Base-by-base conservation (phyloP, 2,888 invertebrate genomes). In the Brachypalpus laphriformis region DNA sequence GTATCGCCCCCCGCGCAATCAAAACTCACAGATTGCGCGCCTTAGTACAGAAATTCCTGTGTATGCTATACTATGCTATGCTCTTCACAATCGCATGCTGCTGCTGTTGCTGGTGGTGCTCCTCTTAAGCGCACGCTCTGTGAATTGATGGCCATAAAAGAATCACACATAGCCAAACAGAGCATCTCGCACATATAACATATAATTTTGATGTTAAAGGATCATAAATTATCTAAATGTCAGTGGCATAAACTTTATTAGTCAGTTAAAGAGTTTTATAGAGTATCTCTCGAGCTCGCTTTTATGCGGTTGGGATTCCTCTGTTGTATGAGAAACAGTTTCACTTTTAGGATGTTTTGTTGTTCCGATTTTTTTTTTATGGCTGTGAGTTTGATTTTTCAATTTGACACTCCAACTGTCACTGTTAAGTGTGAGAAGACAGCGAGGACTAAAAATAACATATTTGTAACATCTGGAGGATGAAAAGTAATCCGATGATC, bases 171-270 rank as follows among this genome's bases (percentile, higher is more conserved):
- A 80, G 61, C 82, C 57, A 56, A 80, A 20, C 56, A 82, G 25
- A 72, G 57, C 78, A 83, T 77, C 76, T 80, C 65, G 63, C 82
- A 66, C 82, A 82, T 86, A 82, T 76, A 89, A 90, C 90, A 90
- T 89, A 91, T 90, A 90, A 90, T 90, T 89, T 90, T 89, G 89
- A 90, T 89, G 90, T 90, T 91, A 90, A 91, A 91, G 89, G 89
- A 90, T 91, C 91, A 89, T 91, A 91, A 91, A 91, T 91, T 91
- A 91, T 90, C 89, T 87, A 88, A 91, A 90, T 91, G 90, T 89
- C 91, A 90, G 89, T 88, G 89, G 88, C 88, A 88, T 87, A 87
- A 87, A 87, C 87, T 87, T 88, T 87, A 87, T 87, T 85, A 87
- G 87, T 87, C 87, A 87, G 87, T 87, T 87, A 87, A 87, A 87